Evolutionary conservation across 2,888 invertebrate species (phyloP), one percentile per base, ranked within the genome.

Genomic region (Macrosiphum euphorbiae): DNA sequence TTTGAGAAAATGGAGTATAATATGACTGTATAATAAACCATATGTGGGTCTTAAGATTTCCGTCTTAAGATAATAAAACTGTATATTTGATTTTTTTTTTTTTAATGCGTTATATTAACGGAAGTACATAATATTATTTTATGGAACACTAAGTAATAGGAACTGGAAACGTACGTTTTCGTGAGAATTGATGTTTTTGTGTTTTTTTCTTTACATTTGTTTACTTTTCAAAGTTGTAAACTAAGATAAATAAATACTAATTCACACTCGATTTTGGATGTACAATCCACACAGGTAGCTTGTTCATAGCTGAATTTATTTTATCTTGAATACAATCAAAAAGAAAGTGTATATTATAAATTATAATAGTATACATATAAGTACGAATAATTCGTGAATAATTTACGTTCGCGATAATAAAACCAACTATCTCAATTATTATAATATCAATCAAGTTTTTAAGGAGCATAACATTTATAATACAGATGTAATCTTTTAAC

Each of bases 271-370:
- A 50, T 52, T 84, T 13, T 11, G 52, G n/a, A 61, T n/a, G 1
- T n/a, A 26, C 35, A 8, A 50, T 47, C 28, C 44, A 2, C 78
- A 44, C 85, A n/a, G 35, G 47, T 55, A 35, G 78, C 35, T 47
- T 47, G 47, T 86, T 28, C 26, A 41, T 58, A 41, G 41, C 16
- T 4, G 28, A 50, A 90, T 44, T n/a, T 7, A 1, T 0, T 8
- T 58, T 86, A 91, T 86, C 85, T 11, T 11, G 3, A 90, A 47
- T 85, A 44, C n/a, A n/a, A 91, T 86, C 85, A 58, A 91, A 86
- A 58, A 24, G 13, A 91, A 61, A 91, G 91, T 86, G 58, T 35
- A 50, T 58, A 86, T 35, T 78, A 78, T 35, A 67, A 35, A 35
- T 78, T 78, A 78, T 78, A 35, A 78, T 78, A 35, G 35, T 28